Percentiles rank a stretch among this genome's conserved stretches.
Conservation (phyloP, 2,888 invertebrate species). For the Halictus quadricinctus region DNA sequence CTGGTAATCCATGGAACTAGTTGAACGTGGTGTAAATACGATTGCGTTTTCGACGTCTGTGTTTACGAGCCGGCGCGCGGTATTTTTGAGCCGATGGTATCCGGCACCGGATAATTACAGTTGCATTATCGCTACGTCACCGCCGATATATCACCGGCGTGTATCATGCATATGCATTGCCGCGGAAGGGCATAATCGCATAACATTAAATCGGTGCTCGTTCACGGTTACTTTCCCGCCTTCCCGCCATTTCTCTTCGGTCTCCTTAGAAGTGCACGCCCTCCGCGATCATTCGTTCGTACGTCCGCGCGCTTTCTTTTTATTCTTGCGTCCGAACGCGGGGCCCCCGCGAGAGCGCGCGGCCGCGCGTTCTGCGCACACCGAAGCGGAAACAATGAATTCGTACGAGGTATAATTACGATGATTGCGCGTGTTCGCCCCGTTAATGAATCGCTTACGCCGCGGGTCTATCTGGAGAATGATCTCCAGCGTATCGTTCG, state of each 20-base stretch:
- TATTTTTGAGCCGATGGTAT: conserved; percentile 31
- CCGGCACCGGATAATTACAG: conserved; percentile 75
- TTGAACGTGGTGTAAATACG: conserved; percentile 41
- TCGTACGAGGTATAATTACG: conserved; percentile 17
- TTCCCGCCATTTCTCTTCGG: conserved; percentile 61
- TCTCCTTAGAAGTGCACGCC: conserved; percentile 35
- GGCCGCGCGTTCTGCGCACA: background rate
- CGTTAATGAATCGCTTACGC: conserved; percentile 30
- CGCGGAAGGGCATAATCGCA: conserved; percentile 66
- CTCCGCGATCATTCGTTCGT: conserved; percentile 43
- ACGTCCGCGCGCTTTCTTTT: conserved; percentile 45
- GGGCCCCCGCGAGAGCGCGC: background rate
- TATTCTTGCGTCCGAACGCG: background rate
- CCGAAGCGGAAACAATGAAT: conserved; percentile 28
- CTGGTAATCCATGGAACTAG: conserved; percentile 45
- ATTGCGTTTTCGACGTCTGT: conserved; percentile 59
- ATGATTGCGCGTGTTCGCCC: conserved; percentile 18
- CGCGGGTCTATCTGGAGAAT: conserved; percentile 11
- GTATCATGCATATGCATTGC: conserved; percentile 76
- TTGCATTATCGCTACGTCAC: conserved; percentile 79
- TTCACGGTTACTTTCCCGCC: conserved; percentile 61
- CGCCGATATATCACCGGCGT: conserved; percentile 75
- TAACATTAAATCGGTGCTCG: conserved; percentile 63
- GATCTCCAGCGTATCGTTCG: background rate
- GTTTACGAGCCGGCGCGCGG: conserved; percentile 43